Base-by-base conservation (phyloP, 2,797 vertebrate species). In the Gymnopithys bicolor region DNA sequence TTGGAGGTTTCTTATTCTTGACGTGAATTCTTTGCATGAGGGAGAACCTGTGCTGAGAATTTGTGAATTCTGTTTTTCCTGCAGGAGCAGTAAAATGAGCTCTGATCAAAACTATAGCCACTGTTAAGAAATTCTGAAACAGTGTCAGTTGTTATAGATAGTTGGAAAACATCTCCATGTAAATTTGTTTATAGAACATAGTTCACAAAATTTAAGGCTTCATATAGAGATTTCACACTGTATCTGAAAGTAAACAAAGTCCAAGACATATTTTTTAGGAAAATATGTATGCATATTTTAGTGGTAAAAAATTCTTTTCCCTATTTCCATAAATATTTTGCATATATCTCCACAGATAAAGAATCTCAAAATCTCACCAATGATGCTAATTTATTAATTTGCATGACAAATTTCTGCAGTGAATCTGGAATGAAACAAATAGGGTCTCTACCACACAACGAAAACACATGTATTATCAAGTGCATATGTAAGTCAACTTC, bases 401-500 rank as follows among this genome's bases (percentile, higher is more conserved):
- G 22, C 63, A 87, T 94, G 81, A 93, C 23, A 95, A 92, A 23
- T 75, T 92, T 67, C 84, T 85, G 71, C 30, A 87, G 87, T 80
- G 91, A 95, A 86, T 93, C 74, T 91, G 85, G 96, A 97, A 95
- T 91, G 8, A 89, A 93, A 55, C 78, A 91, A 87, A 43, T 55
- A 89, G n/a, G 18, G 14, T 73, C 22, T 85, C 35, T 89, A n/a
- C 11, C 66, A 80, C 68, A 96, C 95, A 95, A 87, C 67, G 70
- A 95, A 97, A 96, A 90, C 66, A 93, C 10, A 68, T 27, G 45
- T 73, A 55, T 90, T 96, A 94, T 94, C 23, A 76, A 87, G 41
- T 68, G 17, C 13, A 27, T 64, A 5, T 64, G 23, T 92, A 87
- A 81, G 19, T 85, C 89, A 96, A n/a, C 56, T 62, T 76, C 41